Evolutionary conservation across 2,113 vertebrate genomes (phyloP).

Genomic region (Lepus timidus): DNA sequence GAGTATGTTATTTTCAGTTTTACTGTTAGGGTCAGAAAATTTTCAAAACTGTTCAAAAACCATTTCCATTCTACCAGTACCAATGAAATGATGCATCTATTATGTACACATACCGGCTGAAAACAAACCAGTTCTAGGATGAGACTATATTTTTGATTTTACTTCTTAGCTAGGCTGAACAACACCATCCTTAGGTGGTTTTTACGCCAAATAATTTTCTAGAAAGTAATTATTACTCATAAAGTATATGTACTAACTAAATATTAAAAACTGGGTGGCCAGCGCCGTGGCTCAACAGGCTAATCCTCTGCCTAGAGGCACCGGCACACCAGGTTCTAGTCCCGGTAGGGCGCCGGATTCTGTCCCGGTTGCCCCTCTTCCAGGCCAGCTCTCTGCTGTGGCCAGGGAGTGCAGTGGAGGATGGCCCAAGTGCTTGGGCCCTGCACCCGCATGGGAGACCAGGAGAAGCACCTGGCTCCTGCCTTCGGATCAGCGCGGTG

Average conservation of each 20-base stretch:
- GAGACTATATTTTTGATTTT: neutral
- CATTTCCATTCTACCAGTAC: neutral
- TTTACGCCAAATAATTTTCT: neutral
- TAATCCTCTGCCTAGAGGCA: too few relatives aligned
- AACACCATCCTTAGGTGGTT: neutral
- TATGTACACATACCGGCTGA: neutral
- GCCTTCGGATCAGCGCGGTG: too few relatives aligned
- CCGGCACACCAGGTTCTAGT: too few relatives aligned
- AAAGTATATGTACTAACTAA: neutral
- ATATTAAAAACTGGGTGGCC: neutral
- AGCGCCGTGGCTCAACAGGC: too few relatives aligned
- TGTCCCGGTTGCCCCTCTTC: too few relatives aligned
- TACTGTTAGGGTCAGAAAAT: neutral
- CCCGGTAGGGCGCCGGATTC: too few relatives aligned
- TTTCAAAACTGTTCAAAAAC: neutral
- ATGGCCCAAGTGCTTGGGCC: too few relatives aligned
- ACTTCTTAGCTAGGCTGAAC: neutral
- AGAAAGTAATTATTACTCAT: neutral
- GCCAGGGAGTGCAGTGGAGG: too few relatives aligned
- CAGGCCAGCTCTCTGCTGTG: too few relatives aligned
- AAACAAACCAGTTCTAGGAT: neutral
- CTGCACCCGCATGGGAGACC: too few relatives aligned
- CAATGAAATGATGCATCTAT: neutral
- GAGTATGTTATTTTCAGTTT: slow-evolving; percentile 12
- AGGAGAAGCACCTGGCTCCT: too few relatives aligned